A percentile compares a stretch with the other conserved stretches of the same genome.
Conservation (phyloP, 2,888 invertebrate species). For the Entomobrya multifasciata region DNA sequence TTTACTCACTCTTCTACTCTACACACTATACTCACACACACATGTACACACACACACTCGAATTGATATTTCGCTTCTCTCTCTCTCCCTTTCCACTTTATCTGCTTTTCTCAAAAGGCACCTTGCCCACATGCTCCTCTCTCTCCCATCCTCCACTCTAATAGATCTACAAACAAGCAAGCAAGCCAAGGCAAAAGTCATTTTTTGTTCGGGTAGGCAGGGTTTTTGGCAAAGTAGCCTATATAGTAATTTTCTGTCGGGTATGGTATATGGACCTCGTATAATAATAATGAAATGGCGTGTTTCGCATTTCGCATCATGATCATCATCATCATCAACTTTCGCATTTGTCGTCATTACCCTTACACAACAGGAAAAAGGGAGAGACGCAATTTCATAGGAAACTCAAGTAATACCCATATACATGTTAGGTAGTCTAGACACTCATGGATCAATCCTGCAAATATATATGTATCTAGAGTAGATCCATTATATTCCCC, state of each 20-base stretch:
- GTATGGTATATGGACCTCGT: conserved; percentile 12
- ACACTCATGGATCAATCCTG: conserved; percentile 24
- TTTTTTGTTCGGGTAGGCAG: conserved; percentile 39
- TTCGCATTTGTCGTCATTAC: conserved; percentile 39
- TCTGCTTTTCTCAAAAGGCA: conserved; percentile 12
- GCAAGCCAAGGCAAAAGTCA: conserved; percentile 36
- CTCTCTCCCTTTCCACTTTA: background rate
- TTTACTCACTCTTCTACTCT: conserved; percentile 29
- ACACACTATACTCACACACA: conserved; percentile 25
- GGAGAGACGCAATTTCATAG: conserved; percentile 39
- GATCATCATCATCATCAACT: conserved; percentile 25
- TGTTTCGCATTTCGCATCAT: conserved; percentile 39
- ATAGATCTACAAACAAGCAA: conserved; percentile 5
- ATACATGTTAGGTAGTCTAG: conserved; percentile 25
- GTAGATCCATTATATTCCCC: background rate
- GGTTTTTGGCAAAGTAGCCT: conserved; percentile 5
- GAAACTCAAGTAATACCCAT: background rate
- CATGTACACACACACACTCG: conserved; percentile 23
- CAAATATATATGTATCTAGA: background rate
- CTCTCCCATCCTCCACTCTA: background rate
- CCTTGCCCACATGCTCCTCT: background rate
- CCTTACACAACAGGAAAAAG: conserved; percentile 46
- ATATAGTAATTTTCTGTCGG: conserved; percentile 18
- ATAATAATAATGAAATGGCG: background rate
- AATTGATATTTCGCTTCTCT: conserved; percentile 4